Evolutionary conservation across 2,797 vertebrate species (phyloP), one percentile per base, ranked within the genome.

Genomic region (Hypotaenidia philippensis): DNA sequence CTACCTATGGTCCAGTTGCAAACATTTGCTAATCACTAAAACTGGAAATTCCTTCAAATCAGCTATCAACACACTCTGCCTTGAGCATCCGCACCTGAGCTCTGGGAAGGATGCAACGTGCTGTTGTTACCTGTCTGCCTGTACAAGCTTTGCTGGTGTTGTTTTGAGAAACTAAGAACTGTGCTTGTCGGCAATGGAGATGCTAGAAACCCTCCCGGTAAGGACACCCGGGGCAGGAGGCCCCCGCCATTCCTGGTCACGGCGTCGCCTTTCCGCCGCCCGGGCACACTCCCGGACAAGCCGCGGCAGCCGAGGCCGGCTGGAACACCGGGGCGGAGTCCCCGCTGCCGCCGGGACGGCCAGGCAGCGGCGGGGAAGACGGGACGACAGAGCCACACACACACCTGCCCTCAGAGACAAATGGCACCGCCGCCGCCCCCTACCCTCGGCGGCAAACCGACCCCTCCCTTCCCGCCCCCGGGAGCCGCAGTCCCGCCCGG

Each of bases 131-230:
- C 23, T 4, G 5, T 40, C 70, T 4, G 25, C 56, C 66, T 4
- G 29, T 0, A 1, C 0, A 2, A 16, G 9, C n/a, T 60, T 6
- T 3, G 49, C 34, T 11, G 0, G 26, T 3, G 2, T 0, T 6
- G 11, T 16, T 38, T 29, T 9, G 49, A 21, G 5, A 53, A 34
- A 32, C 1, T 12, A 4, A 26, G 31, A 2, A 40, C 47, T 5
- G 93, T 6, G 59, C 11, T 41, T 50, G 68, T 3, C 4, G 77
- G 71, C 17, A 45, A 25, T 14, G 56, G 5, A 69, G 76, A 70
- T 0, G 12, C 27, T 4, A 19, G 31, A 13, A 32, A 13, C 19
- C 4, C 26, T 2, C 32, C 5, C 36, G 27, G 10, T 20, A 16
- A 7, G 3, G 8, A 13, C 50, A 5, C 6, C 21, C 5, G 27